Evolutionary conservation across 2,797 vertebrate species (phyloP), one percentile per base, ranked within the genome.

Genomic region (Hydrolagus colliei): DNA sequence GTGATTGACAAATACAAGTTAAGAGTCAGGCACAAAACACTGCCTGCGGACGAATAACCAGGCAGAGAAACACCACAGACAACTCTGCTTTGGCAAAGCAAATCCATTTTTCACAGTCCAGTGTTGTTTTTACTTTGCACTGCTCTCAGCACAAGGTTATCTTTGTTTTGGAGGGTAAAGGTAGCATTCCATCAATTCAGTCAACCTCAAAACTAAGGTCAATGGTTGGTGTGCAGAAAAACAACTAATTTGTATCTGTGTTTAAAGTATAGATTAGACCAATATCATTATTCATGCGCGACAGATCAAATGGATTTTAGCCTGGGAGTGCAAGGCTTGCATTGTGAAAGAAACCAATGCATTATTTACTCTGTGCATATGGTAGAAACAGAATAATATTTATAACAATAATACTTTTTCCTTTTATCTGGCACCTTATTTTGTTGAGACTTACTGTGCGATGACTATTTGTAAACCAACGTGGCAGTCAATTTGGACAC

Each of bases 121-220:
- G 20, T 68, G 68, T 67, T 16, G 16, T 68, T 82, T 82, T 41
- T 18, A 68, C 22, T 41, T 82, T 68, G 9, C 20, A n/a, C 16
- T 82, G 32, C 35, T 84, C 32, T 18, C 14, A 67, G 79, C 14
- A 82, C 35, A 82, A 20, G 8, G 63, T 82, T 82, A 82, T 82
- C 79, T 52, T 35, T 84, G 16, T 35, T 84, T 52, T 84, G 65
- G 27, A 84, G 79, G 63, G 32, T 52, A 3, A 18, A 10, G 27
- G 65, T 35, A 35, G 32, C n/a, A 32, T 32, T 84, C 65, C 35
- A 67, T 27, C 79, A 84, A 41, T 84, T 71, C 65, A 84, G 65
- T 71, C 41, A 84, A 52, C 41, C 41, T 52, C 41, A 52, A 52
- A 52, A 52, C 68, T 84, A 84, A 84, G 27, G 27, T 84, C 75